Evolutionary conservation across 2,797 vertebrate genomes (phyloP), one percentile per base, ranked within the genome.

Genomic region (Pagetopsis macropterus): DNA sequence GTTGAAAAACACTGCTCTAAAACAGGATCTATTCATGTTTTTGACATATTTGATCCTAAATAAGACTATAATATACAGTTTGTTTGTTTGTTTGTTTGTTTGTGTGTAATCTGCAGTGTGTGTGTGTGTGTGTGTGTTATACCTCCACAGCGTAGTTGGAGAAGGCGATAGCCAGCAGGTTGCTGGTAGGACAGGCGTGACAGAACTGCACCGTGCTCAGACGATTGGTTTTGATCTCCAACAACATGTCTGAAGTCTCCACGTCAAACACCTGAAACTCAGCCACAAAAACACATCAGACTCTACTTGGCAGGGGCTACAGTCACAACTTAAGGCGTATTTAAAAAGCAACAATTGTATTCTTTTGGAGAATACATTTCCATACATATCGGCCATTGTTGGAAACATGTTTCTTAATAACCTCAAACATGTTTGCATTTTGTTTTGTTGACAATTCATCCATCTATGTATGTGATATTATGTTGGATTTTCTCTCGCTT

Each of bases 91-190:
- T 51, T 9, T 68, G 43, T 76, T 23, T 23, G 23, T 17, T 23
- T 23, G 23, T 23, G 50, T 65, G 21, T 17, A 10, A 37, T 37
- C 33, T 37, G 33, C 33, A 37, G 33, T 21, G 9, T 7, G 6
- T 27, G 23, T 9, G 27, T n/a, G 2, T 17, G 23, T 9, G 33
- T 17, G 2, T 10, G 54, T 17, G 1, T 16, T 72, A 79, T 89
- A 99, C 98, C 96, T 99, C 97, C 64, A 99, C 95, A 37, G 95
- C 93, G 54, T 96, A 98, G 80, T 98, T 97, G 23, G 98, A 97
- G 82, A 97, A 95, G 0, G 96, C 97, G 43, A 98, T 87, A 9
- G 97, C 96, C 50, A 97, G 94, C 76, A 99, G 92, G 82, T 94
- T 94, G 75, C 94, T 96, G 65, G 89, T 94, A 0, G 96, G 94